phyloP scores from a whole-genome alignment of 1,140 invertebrate species.

The Chironomus striatipennis region DNA sequence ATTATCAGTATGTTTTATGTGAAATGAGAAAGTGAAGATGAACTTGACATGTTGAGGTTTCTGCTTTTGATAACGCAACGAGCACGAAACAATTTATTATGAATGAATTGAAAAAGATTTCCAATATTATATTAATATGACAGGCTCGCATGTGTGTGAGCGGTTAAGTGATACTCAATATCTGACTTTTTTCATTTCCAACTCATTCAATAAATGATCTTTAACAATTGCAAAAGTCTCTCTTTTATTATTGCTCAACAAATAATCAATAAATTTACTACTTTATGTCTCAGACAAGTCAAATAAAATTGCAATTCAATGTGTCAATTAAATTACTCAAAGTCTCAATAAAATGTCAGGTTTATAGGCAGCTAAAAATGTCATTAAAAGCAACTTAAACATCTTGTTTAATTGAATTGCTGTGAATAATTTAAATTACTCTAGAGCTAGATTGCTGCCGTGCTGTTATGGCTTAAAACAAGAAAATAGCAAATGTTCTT shows the following conservation, averaged over 20 bases:
- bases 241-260: too few relatives aligned
- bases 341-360: neutral
- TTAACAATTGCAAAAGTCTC: neutral
- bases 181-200: too few relatives aligned
- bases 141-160: too few relatives aligned
- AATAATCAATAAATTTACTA: too few relatives aligned
- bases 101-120: neutral
- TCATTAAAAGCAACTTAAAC: neutral
- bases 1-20: too few relatives aligned
- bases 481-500: neutral
- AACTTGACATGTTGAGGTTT: neutral
- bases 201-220: neutral
- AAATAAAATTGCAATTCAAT: too few relatives aligned
- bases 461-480: neutral
- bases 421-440: conserved; percentile 1
- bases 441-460: neutral
- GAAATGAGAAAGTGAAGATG: neutral
- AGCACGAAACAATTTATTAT: too few relatives aligned
- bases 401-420: conserved; percentile 11
- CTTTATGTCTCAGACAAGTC: too few relatives aligned
- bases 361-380: neutral
- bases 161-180: too few relatives aligned
- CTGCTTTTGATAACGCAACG: neutral
- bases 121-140: too few relatives aligned
- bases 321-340: neutral